Evolutionary conservation across 2,797 vertebrate species (phyloP).

Genomic region (Brachyalestes nurse): DNA sequence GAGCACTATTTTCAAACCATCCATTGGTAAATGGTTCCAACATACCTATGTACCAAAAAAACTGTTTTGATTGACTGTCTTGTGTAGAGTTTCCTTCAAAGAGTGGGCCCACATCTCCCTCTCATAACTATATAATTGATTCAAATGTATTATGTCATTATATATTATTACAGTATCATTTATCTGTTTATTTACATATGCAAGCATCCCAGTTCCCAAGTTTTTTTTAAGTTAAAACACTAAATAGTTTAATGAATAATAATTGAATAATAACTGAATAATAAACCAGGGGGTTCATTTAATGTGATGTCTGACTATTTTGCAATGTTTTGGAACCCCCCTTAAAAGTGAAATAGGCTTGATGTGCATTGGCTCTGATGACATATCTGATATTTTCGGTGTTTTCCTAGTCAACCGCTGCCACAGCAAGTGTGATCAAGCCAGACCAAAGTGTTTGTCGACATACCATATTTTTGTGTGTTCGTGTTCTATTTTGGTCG

Average conservation of each 20-base stretch:
- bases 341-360: not conserved
- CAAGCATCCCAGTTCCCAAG: no score
- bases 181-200: no score
- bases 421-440: constrained; percentile 34
- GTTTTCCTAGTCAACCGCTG: constrained; percentile 46
- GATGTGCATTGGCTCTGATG: not conserved
- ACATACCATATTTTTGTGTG: constrained; percentile 17
- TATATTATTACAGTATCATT: no score
- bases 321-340: not conserved
- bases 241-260: no score
- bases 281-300: not conserved
- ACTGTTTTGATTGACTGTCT: no score
- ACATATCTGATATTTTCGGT: constrained; percentile 40
- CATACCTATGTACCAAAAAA: no score
- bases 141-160: no score
- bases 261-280: not conserved
- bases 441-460: constrained; percentile 18
- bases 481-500: constrained; percentile 65
- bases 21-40: no score
- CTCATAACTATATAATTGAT: not conserved
- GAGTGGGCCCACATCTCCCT: not conserved
- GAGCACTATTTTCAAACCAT: no score
- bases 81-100: no score
- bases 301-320: not conserved
- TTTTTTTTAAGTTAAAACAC: no score